Evolutionary conservation across 2,113 vertebrate species (phyloP), one percentile per base, ranked within the genome.

Genomic region (Cyprinodon tularosa): DNA sequence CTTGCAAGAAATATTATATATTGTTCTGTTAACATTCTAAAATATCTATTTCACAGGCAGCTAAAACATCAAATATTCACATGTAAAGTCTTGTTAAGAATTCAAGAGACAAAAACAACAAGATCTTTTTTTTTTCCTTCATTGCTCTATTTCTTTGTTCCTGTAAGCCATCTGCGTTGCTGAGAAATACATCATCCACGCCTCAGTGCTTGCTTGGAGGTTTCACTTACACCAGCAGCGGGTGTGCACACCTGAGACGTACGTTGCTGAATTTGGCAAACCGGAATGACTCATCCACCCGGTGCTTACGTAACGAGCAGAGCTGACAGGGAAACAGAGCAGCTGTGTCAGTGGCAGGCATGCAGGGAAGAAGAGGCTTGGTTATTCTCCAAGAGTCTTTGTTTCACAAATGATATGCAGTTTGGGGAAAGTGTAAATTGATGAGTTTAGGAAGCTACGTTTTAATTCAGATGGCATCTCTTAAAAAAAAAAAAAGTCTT

Each of bases 241-340:
- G 63, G 71, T 70, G 80, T 65, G 72, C 72, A 75, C 60, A 79
- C 76, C 68, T 73, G 76, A 77, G 84, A 82, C 63, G 62, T 66
- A 71, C 38, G 66, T 80, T 72, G 79, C 88, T 78, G 86, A 87
- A 84, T 89, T 87, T 78, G 69, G 75, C 72, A 76, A 86, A 88
- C 71, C 68, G 71, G 76, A 80, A 83, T 94, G 93, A 94, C 83
- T 95, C 92, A 93, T 90, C 84, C 85, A 67, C 72, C 78, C 75
- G 62, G 79, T 36, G 72, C 81, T 91, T 94, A 85, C 63, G 70
- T 90, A 93, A 91, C 72, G 60, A 63, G 61, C 85, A 63, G 76
- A 68, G 57, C 62, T 80, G 87, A 78, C 68, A 38, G 74, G 66
- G 78, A 73, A 81, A 81, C 79, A 62, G 83, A 82, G 76, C 50